Evolutionary conservation across 1,140 invertebrate species (phyloP), one percentile per base, ranked within the genome.

Genomic region (Radopholus similis): DNA sequence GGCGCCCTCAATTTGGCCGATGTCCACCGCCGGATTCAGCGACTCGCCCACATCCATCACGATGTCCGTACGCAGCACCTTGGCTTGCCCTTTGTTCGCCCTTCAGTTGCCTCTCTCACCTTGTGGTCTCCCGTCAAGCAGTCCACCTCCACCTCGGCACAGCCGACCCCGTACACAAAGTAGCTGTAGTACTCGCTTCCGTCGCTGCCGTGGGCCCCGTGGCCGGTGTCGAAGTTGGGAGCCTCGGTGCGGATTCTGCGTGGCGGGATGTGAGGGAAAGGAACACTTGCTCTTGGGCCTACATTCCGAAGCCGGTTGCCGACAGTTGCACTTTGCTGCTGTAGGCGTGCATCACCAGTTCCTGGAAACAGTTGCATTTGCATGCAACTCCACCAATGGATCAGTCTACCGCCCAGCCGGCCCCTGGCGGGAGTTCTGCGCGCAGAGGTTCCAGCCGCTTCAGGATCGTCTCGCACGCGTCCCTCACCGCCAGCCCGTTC

Each of bases 41-140:
- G 91, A 94, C 65, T 91, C 88, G 21, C 90, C 90, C 57, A 95
- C 86, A 84, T 96, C 93, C 93, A 95, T 95, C 0, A 96, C 91
- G 74, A 96, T 95, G 77, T 96, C 91, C 2, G 90, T 90, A 80
- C 89, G 87, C 49, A 92, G 78, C 6, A 95, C 89, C 88, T 89
- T 57, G n/a, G n/a, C n/a, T n/a, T n/a, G n/a, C n/a, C n/a, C n/a
- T n/a, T n/a, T n/a, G n/a, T n/a, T n/a, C n/a, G n/a, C n/a, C n/a
- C n/a, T n/a, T n/a, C n/a, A n/a, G n/a, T n/a, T n/a, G n/a, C 21
- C 15, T 42, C 15, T 56, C 67, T 47, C 71, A 82, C 72, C 64
- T 77, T 72, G 74, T 86, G 84, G 59, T 86, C 85, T 23, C 86
- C 86, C 5, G 85, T 86, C 2, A 86, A 75, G 70, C 85, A 85